Evolutionary conservation across 2,888 invertebrate genomes (phyloP).

Genomic region (Cephalotes varians): DNA sequence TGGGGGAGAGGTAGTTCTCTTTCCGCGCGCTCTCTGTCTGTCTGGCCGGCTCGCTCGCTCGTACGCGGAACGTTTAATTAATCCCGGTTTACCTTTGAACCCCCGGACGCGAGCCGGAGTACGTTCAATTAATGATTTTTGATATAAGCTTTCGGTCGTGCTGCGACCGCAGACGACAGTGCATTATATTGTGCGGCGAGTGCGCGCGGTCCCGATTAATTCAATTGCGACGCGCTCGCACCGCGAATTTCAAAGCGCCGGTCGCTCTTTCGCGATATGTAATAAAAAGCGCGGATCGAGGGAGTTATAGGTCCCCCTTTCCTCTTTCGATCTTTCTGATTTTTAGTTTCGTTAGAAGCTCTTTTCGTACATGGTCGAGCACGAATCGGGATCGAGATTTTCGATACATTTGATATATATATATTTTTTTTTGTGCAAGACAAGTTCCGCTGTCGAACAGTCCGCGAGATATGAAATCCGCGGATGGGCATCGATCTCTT

Average conservation of each 20-base stretch:
- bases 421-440: neutral
- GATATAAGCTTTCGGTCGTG: conserved; percentile 51
- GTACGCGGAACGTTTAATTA: conserved; percentile 53
- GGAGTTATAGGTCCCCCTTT: conserved; percentile 18
- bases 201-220: conserved; percentile 43
- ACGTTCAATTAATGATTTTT: conserved; percentile 58
- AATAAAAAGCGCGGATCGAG: conserved; percentile 41
- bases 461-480: neutral
- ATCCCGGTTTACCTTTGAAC: conserved; percentile 60
- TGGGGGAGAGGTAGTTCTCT: conserved; percentile 9
- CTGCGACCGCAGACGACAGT: conserved; percentile 52
- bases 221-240: conserved; percentile 50
- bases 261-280: conserved; percentile 33
- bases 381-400: neutral
- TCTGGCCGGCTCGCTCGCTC: conserved; percentile 7
- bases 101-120: conserved; percentile 34
- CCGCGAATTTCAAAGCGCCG: conserved; percentile 53
- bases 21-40: neutral
- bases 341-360: conserved; percentile 41
- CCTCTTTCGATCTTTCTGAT: conserved; percentile 25
- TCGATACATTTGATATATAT: neutral
- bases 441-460: no score
- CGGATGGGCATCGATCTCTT: neutral
- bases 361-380: conserved; percentile 1
- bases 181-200: conserved; percentile 50